Percentiles rank a stretch among this genome's conserved stretches.
These are phyloP conservation scores for Stigmatopora nigra DNA, from an alignment of 2,113 vertebrate species.

Conservation along the genomic window DNA sequence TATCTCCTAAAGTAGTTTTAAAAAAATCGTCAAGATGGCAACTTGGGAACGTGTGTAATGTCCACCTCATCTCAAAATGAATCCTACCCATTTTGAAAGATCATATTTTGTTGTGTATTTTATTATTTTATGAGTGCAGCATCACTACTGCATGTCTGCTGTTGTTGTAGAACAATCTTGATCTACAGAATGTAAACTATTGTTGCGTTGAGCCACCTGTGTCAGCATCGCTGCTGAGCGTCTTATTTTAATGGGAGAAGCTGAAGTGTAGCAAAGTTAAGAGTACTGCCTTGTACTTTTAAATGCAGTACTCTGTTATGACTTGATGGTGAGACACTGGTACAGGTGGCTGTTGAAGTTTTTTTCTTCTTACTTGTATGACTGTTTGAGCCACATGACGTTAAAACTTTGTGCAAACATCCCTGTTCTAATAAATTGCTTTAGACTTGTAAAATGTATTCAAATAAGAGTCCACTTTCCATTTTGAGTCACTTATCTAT, in stretches of 20 bases:
- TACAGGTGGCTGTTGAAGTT: conserved; percentile 48
- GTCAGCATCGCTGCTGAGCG: conserved; percentile 49
- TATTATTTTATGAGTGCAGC: conserved; percentile 39
- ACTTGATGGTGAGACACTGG: conserved; percentile 50
- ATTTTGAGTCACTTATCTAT: conserved; percentile 1
- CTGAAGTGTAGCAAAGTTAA: conserved; percentile 18
- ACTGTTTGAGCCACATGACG: conserved; percentile 62
- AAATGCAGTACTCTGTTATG: conserved; percentile 48
- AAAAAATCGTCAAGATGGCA: conserved; percentile 44
- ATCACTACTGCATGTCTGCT: conserved; percentile 53
- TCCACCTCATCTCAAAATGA: conserved; percentile 52
- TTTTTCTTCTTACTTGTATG: conserved; percentile 33
- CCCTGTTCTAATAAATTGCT: conserved; percentile 75
- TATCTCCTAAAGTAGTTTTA: conserved; percentile 20
- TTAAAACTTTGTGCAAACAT: conserved; percentile 67
- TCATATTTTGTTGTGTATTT: conserved; percentile 43
- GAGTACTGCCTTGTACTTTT: conserved; percentile 51
- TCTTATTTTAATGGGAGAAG: conserved; percentile 23
- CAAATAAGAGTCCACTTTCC: conserved; percentile 28
- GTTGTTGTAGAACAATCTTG: conserved; percentile 57
- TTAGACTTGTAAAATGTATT: conserved; percentile 68
- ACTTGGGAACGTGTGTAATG: conserved; percentile 48
- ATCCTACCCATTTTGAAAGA: conserved; percentile 32
- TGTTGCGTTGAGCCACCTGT: conserved; percentile 57
- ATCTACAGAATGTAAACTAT: conserved; percentile 65